These are phyloP conservation scores for Salarias fasciatus DNA, from an alignment of 2,797 vertebrate species.

Conservation along the genomic window DNA sequence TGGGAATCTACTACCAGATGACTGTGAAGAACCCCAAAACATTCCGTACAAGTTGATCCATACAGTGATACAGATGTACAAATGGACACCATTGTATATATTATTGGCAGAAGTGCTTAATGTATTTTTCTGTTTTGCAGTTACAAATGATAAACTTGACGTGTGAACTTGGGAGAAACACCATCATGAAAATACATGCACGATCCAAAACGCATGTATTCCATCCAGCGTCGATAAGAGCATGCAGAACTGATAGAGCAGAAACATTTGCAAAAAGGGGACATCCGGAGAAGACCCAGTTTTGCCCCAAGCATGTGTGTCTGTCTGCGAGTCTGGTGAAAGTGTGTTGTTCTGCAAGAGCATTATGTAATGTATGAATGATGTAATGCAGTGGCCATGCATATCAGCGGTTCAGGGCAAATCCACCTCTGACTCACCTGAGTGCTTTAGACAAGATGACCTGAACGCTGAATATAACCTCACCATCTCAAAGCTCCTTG, in stretches of 20 bases:
- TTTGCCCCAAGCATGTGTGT: constrained; percentile 52
- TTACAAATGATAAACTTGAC: no score
- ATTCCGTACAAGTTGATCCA: no score
- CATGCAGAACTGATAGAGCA: constrained; percentile 51
- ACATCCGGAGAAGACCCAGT: constrained; percentile 54
- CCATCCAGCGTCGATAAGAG: constrained; percentile 11
- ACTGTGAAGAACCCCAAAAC: no score
- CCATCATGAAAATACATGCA: no score
- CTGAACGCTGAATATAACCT: constrained; percentile 11
- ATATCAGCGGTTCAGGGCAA: constrained; percentile 69
- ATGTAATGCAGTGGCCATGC: constrained; percentile 75
- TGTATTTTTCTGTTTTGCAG: no score
- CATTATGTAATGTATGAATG: constrained; percentile 79
- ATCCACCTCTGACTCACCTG: constrained; percentile 72
- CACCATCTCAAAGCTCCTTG: constrained; percentile 17
- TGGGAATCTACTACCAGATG: no score
- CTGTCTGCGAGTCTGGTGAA: constrained; percentile 34
- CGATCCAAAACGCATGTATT: no score
- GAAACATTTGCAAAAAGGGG: constrained; percentile 63
- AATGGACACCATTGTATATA: no score
- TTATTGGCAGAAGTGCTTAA: no score
- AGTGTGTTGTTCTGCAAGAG: constrained; percentile 53
- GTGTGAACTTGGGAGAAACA: no score
- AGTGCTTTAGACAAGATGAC: constrained; percentile 61
- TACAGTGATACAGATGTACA: no score